Evolutionary conservation across 2,113 vertebrate species (phyloP).

Genomic region (Clarias batrachus): DNA sequence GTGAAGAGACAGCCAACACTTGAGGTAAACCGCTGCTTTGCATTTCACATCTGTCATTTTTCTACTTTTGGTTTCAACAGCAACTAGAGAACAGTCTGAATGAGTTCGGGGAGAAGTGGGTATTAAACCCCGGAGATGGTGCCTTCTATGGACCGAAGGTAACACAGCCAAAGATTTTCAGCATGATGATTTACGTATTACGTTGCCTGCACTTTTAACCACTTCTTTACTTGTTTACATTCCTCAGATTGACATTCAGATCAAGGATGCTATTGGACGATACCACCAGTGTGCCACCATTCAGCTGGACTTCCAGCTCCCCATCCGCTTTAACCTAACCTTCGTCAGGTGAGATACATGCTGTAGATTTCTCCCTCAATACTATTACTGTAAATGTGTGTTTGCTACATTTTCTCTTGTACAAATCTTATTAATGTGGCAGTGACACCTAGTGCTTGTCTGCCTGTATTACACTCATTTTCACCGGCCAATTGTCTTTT

Average conservation of each 20-base stretch:
- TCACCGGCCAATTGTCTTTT: no score
- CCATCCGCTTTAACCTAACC: constrained; percentile 91
- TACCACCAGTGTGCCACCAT: constrained; percentile 98
- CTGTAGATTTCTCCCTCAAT: background rate
- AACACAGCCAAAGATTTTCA: constrained; percentile 29
- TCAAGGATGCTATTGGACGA: constrained; percentile 95
- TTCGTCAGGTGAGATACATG: constrained; percentile 82
- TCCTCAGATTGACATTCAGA: constrained; percentile 93
- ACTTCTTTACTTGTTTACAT: background rate
- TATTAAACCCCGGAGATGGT: constrained; percentile 93
- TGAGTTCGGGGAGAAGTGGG: constrained; percentile 94
- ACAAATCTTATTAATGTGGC: constrained; percentile 6
- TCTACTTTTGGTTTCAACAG: constrained; percentile 68
- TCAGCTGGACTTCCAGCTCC: constrained; percentile 95
- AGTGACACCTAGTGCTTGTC: constrained; percentile 40
- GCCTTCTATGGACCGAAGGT: constrained; percentile 99
- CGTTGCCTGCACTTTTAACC: background rate
- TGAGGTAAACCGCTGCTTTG: background rate
- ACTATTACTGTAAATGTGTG: background rate
- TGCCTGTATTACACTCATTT: constrained; percentile 20
- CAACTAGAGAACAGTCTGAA: constrained; percentile 98
- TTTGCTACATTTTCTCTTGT: background rate
- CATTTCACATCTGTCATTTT: background rate
- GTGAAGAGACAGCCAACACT: background rate
- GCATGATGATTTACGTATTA: background rate